Conservation (phyloP, 2,113 vertebrate genomes). For the Podilymbus podiceps region DNA sequence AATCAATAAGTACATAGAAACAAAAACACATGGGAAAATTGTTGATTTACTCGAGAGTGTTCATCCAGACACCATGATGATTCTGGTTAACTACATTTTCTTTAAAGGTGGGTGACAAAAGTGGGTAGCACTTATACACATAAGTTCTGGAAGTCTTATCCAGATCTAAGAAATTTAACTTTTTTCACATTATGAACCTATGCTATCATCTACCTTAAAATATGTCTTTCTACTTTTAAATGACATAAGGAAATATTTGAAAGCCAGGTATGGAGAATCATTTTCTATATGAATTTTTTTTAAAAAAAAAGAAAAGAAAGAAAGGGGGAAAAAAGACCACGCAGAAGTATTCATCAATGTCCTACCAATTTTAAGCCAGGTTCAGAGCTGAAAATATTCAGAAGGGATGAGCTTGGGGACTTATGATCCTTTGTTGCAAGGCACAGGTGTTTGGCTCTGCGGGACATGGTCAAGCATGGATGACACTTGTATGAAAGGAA, state of each 20-base stretch:
- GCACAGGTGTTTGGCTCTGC: not conserved
- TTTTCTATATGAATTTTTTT: not conserved
- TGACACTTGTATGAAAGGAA: not conserved
- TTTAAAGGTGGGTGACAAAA: constrained; percentile 76
- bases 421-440: not conserved
- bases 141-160: not conserved
- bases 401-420: not conserved
- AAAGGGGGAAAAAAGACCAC: not conserved
- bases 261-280: not conserved
- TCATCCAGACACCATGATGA: constrained; percentile 47
- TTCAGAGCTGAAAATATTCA: not conserved
- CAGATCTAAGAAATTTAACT: not conserved
- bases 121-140: not conserved
- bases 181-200: not conserved
- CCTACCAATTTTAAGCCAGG: not conserved
- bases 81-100: constrained; percentile 83
- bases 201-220: not conserved
- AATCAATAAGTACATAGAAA: constrained; percentile 79
- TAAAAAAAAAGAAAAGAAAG: not conserved
- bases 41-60: constrained; percentile 71
- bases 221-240: not conserved
- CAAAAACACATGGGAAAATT: constrained; percentile 81
- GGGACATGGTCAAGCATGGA: not conserved
- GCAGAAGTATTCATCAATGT: not conserved
- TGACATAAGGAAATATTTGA: not conserved